These are phyloP conservation scores for Gadus chalcogrammus DNA, from an alignment of 2,113 vertebrate species.

Conservation along the genomic window DNA sequence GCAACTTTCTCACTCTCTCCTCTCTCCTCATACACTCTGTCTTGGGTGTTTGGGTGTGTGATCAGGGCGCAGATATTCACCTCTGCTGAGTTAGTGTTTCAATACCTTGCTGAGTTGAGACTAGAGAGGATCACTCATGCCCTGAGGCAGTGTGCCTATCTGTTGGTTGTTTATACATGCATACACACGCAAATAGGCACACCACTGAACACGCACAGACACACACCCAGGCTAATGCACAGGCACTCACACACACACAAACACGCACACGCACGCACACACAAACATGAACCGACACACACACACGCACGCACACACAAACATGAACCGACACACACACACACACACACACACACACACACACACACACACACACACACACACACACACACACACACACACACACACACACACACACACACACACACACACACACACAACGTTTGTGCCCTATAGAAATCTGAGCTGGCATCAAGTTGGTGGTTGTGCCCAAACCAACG, in stretches of 20 bases:
- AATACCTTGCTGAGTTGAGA: too few relatives aligned
- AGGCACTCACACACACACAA: not conserved
- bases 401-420: not conserved
- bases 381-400: not conserved
- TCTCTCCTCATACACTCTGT: too few relatives aligned
- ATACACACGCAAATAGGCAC: not conserved
- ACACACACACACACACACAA: not conserved
- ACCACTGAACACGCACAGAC: too few relatives aligned
- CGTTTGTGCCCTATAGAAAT: not conserved
- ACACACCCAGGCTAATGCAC: not conserved
- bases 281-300: not conserved
- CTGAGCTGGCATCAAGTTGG: not conserved
- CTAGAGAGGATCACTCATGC: too few relatives aligned
- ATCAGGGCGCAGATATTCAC: too few relatives aligned
- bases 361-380: too few relatives aligned
- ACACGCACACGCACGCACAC: conserved; percentile 1
- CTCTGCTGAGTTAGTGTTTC: too few relatives aligned
- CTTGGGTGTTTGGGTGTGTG: too few relatives aligned
- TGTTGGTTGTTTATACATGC: not conserved
- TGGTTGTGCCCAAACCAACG: not conserved
- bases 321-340: too few relatives aligned
- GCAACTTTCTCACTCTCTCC: too few relatives aligned
- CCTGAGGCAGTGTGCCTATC: too few relatives aligned
- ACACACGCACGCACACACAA: too few relatives aligned
- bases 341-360: not conserved